Base-by-base conservation (phyloP, 2,888 invertebrate species). In the Drosophila pseudotakahashii region DNA sequence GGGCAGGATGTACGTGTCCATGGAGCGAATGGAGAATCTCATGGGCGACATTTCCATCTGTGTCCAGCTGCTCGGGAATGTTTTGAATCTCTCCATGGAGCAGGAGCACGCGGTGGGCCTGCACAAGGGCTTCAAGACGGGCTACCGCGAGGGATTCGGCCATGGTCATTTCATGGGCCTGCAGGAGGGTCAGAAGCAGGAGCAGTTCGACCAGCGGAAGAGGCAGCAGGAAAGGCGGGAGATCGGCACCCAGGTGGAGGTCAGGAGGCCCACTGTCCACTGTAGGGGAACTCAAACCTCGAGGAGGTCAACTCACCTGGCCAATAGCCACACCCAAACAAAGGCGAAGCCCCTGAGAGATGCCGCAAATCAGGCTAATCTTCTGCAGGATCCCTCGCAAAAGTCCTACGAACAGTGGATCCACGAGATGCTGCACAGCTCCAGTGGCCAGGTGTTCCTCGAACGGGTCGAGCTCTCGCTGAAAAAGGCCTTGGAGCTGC, bases 381-480 rank as follows among this genome's bases (percentile, higher is more conserved):
- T 32, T 7, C 14, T 13, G 36, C 19, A 23, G 16, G 11, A 14
- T 1, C 0, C 11, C 2, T 6, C 2, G 0, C 76, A 73, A 9
- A 89, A 89, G 44, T 77, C 79, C 2, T 92, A 92, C 59, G 79
- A 78, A 1, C 89, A 91, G 37, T 92, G 92, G 92, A 86, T 92
- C 39, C 67, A 81, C 23, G 92, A 92, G 57, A 88, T 92, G 88
- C 85, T 91, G 7, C 80, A 82, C 47, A 90, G 90, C 0, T 53
- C 75, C 34, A 91, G 89, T 72, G 92, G 92, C 0, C 79, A 88
- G 45, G 75, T 84, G 19, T 92, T 92, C 67, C 74, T 92, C 34
- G 88, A 90, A 13, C 90, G 89, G 52, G 91, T 92, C 16, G 92
- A 92, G 64, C 64, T 77, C 7, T 88, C 91, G 4, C 52, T 92